Percentiles rank a stretch among this genome's conserved stretches.
Conservation (phyloP, 2,797 vertebrate genomes). For the Lithobates sylvaticus region DNA sequence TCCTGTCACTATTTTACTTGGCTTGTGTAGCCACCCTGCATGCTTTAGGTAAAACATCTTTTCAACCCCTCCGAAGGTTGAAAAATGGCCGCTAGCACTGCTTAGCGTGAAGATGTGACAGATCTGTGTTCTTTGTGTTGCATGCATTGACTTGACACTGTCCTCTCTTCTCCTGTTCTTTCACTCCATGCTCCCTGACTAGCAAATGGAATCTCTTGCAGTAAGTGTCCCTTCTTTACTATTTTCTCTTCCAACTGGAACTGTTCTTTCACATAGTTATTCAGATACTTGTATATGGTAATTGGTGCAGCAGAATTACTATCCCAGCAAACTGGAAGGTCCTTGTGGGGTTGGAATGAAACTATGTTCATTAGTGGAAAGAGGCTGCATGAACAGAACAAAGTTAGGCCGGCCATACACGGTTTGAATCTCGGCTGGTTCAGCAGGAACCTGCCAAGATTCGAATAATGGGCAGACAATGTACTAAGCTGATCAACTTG, state of each 20-base stretch:
- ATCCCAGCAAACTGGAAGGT: too few relatives aligned
- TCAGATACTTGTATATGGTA: too few relatives aligned
- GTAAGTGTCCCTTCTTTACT: slow-evolving; percentile 93
- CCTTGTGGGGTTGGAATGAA: too few relatives aligned
- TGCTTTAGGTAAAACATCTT: slow-evolving; percentile 67
- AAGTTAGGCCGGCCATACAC: too few relatives aligned
- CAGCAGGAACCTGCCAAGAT: too few relatives aligned
- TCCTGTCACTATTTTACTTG: slow-evolving; percentile 11
- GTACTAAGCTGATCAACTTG: too few relatives aligned
- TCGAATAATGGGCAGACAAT: too few relatives aligned
- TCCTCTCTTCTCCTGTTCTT: slow-evolving; percentile 90
- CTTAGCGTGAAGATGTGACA: slow-evolving; percentile 73
- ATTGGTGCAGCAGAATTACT: too few relatives aligned
- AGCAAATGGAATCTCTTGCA: slow-evolving; percentile 99
- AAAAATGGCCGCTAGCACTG: slow-evolving; percentile 76
- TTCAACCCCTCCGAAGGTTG: slow-evolving; percentile 69
- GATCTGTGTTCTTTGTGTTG: slow-evolving; percentile 76
- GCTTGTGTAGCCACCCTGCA: slow-evolving; percentile 71
- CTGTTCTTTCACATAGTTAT: background rate
- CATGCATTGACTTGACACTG: slow-evolving; percentile 90
- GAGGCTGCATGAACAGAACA: too few relatives aligned
- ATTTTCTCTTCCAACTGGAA: slow-evolving; percentile 52
- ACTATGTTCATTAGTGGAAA: too few relatives aligned
- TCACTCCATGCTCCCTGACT: slow-evolving; percentile 95
- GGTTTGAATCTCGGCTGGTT: too few relatives aligned